These are phyloP conservation scores for Vannuccia rotundouncinata DNA, from an alignment of 2,888 invertebrate species.

Conservation along the genomic window DNA sequence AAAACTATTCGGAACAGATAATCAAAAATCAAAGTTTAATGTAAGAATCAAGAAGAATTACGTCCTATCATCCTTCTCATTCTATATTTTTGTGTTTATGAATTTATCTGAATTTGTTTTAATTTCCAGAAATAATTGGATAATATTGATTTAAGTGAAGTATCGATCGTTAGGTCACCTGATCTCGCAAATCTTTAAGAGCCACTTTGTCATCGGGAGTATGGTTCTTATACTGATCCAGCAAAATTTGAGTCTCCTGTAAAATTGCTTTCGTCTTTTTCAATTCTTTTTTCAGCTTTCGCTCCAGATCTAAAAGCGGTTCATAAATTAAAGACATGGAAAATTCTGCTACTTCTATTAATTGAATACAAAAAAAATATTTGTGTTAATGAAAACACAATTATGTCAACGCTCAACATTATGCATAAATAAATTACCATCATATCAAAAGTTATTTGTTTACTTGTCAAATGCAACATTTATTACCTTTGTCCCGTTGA, in stretches of 20 bases:
- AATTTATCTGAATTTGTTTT: too few species aligned
- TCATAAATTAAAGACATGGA: background rate
- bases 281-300: conserved; percentile 70
- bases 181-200: conserved; percentile 70
- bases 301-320: conserved; percentile 48
- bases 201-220: conserved; percentile 69
- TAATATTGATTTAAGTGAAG: too few species aligned
- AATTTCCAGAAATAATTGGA: too few species aligned
- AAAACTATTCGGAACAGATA: too few species aligned
- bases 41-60: too few species aligned
- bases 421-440: background rate
- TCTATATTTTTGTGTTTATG: too few species aligned
- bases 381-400: too few species aligned
- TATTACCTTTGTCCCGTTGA: conserved; percentile 48
- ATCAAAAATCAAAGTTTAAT: too few species aligned
- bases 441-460: background rate
- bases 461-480: background rate
- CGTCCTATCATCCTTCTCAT: too few species aligned
- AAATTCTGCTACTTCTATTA: too few species aligned
- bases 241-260: conserved; percentile 81
- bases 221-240: conserved; percentile 78
- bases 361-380: too few species aligned
- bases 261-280: conserved; percentile 80
- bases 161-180: conserved; percentile 50
- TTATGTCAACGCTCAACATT: too few species aligned